These are phyloP conservation scores for Zoanthus gigantus DNA, from an alignment of 92 coral and sea anemone species.

Conservation along the genomic window DNA sequence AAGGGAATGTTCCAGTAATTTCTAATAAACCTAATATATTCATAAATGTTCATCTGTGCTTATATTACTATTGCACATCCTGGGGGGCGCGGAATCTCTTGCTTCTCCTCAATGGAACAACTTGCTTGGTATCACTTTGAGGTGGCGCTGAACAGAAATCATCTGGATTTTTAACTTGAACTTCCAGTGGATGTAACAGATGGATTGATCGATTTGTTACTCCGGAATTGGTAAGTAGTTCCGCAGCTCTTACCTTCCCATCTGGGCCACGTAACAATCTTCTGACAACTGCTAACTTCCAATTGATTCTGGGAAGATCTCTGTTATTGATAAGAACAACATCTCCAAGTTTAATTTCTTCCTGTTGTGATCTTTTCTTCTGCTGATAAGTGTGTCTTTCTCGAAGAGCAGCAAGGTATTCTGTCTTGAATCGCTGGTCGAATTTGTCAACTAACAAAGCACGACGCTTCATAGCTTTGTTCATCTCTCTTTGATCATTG, in stretches of 20 bases:
- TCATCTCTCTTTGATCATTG: constrained; percentile 53
- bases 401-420: constrained; percentile 60
- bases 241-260: constrained; percentile 57
- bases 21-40: background rate
- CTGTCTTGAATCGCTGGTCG: constrained; percentile 58
- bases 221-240: constrained; percentile 29
- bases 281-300: constrained; percentile 57
- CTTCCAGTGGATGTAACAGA: constrained; percentile 59
- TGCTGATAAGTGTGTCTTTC: constrained; percentile 56
- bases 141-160: constrained; percentile 35
- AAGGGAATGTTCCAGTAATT: background rate
- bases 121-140: constrained; percentile 48
- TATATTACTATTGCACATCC: constrained; percentile 34
- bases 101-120: constrained; percentile 32
- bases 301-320: constrained; percentile 37
- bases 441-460: constrained; percentile 45
- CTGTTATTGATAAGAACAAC: constrained; percentile 46
- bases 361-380: constrained; percentile 43
- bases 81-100: background rate
- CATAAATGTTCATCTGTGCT: background rate
- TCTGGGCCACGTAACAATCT: constrained; percentile 51
- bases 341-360: constrained; percentile 57
- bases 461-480: constrained; percentile 41
- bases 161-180: constrained; percentile 41
- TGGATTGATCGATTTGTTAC: constrained; percentile 51